Evolutionary conservation across 2,113 vertebrate genomes (phyloP).

Genomic region (Pelobates fuscus): DNA sequence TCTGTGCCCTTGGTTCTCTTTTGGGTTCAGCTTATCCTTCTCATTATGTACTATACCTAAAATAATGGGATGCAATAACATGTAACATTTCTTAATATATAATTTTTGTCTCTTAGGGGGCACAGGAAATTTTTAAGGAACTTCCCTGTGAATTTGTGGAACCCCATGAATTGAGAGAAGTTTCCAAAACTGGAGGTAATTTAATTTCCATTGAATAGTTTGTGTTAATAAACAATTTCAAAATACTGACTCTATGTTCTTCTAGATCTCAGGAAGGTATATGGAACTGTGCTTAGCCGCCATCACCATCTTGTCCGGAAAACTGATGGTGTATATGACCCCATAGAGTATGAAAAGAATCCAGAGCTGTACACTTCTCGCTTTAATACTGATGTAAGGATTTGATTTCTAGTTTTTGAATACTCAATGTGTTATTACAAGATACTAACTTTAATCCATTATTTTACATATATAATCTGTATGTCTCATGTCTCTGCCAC

Average conservation of each 20-base stretch:
- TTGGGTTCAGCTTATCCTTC: too few relatives aligned
- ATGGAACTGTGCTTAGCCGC: conserved; percentile 91
- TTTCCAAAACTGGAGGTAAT: conserved; percentile 86
- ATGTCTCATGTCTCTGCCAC: too few relatives aligned
- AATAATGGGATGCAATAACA: too few relatives aligned
- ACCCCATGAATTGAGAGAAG: conserved; percentile 89
- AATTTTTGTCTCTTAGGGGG: conserved; percentile 76
- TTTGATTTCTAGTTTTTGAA: background rate
- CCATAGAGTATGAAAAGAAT: conserved; percentile 86
- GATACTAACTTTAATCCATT: too few relatives aligned
- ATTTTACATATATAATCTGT: too few relatives aligned
- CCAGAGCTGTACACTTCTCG: conserved; percentile 89
- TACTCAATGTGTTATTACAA: too few relatives aligned
- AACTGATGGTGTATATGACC: conserved; percentile 84
- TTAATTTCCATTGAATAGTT: background rate
- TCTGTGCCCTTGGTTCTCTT: too few relatives aligned
- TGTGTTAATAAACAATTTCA: conserved; percentile 10
- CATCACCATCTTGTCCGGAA: conserved; percentile 95
- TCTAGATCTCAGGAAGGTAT: conserved; percentile 89
- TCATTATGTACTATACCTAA: too few relatives aligned
- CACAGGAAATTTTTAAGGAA: conserved; percentile 91
- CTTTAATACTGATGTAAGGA: conserved; percentile 87
- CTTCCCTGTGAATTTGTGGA: conserved; percentile 95
- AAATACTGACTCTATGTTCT: conserved; percentile 13
- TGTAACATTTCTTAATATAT: too few relatives aligned